Evolutionary conservation across 1,140 invertebrate species (phyloP).

Genomic region (Colletes latitarsis): DNA sequence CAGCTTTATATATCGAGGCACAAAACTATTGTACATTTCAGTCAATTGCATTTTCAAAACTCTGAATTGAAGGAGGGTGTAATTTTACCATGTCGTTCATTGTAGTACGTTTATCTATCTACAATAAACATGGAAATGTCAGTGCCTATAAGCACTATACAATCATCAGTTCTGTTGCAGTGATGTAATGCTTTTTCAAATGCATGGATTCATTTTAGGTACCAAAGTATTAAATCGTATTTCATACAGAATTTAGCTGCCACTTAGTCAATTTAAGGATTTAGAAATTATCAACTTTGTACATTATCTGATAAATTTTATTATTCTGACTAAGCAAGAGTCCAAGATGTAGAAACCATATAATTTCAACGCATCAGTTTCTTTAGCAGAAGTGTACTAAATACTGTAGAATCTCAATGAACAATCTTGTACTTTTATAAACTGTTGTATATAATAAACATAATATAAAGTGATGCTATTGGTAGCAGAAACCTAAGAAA

Average conservation of each 20-base stretch:
- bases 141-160: conserved; percentile 9
- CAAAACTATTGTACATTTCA: conserved; percentile 9
- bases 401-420: conserved; percentile 11
- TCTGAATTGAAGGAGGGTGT: background rate
- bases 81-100: conserved; percentile 1
- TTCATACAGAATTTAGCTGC: background rate
- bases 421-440: background rate
- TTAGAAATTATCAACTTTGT: conserved; percentile 10
- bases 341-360: background rate
- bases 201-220: background rate
- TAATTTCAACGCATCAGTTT: conserved; percentile 24
- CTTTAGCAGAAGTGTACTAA: background rate
- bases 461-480: background rate
- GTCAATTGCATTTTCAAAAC: background rate
- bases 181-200: background rate
- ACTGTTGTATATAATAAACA: background rate
- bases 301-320: conserved; percentile 62
- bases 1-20: background rate
- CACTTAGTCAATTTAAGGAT: conserved; percentile 2
- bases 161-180: background rate
- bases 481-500: background rate
- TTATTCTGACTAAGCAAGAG: conserved; percentile 46
- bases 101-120: background rate
- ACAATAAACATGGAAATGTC: background rate
- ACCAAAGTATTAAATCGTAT: background rate